Conservation (phyloP, 1,140 invertebrate species). For the Leptinotarsa undecemlineata region DNA sequence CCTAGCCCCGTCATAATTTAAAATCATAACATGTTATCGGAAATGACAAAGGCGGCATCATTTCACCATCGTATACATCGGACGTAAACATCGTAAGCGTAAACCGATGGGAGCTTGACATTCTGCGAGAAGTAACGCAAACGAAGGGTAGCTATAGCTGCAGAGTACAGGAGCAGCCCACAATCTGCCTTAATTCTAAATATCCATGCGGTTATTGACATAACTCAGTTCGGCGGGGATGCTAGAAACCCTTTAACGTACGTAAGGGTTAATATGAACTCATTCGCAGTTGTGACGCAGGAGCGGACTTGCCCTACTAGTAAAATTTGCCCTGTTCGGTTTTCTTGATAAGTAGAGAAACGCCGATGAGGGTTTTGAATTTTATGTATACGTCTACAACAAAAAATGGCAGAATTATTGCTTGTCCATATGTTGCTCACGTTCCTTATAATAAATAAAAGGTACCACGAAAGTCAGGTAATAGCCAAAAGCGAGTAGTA, state of each 20-base stretch:
- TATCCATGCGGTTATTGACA: conserved; percentile 56
- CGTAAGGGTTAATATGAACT: conserved; percentile 55
- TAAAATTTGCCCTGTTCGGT: no score
- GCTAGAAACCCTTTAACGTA: conserved; percentile 41
- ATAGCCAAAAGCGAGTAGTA: no score
- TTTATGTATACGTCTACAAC: no score
- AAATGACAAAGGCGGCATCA: neutral
- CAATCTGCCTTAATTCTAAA: conserved; percentile 55
- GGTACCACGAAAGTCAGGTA: no score
- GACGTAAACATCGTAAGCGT: conserved; percentile 9
- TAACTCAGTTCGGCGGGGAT: conserved; percentile 46
- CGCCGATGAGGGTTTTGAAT: no score
- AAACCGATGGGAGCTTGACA: conserved; percentile 14
- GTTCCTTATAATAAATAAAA: no score
- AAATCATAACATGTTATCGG: neutral
- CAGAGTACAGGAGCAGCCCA: conserved; percentile 30
- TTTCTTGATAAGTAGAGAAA: no score
- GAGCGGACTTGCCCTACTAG: neutral
- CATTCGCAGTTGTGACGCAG: conserved; percentile 45
- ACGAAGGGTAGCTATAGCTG: conserved; percentile 11
- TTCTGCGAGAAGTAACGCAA: conserved; percentile 21
- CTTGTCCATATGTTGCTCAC: no score
- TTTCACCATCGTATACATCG: neutral
- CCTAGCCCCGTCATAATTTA: no score
- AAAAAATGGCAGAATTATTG: no score